Evolutionary conservation across 1,140 invertebrate species (phyloP), one percentile per base, ranked within the genome.

Genomic region (Dolichoris vasculosae): DNA sequence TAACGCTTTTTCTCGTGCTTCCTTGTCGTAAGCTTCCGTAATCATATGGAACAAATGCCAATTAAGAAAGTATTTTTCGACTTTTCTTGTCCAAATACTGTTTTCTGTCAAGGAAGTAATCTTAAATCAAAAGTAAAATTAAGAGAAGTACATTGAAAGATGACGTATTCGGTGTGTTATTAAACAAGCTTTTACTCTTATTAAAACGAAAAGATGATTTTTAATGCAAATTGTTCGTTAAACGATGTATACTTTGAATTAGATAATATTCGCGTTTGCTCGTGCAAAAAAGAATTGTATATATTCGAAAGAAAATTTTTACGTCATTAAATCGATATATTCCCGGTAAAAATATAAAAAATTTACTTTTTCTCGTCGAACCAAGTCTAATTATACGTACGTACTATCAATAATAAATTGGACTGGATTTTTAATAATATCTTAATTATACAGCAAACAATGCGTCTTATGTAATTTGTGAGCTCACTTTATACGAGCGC

Each of bases 81-180:
- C n/a, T 51, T 76, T 76, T 15, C 30, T 76, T 76, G 15, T 51
- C 26, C 40, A 43, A 43, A 73, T 73, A 73, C 38, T 73, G 7
- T 73, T 73, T 43, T 43, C 35, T 73, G 69, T 73, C 69, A 26
- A 73, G 40, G 26, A 73, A 73, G 26, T 38, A 32, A 43, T 73
- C 23, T 43, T 43, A 7, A 32, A 4, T 73, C 26, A 69, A 38
- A 40, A 32, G 13, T 73, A 43, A 69, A 38, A 40, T 69, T 38
- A 8, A 38, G 32, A 20, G 35, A 69, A 23, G 13, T 32, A 73
- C 1, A 35, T 4, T 67, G 3, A 67, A 35, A 32, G 13, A 59
- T n/a, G 26, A 59, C 26, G 51, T 20, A 55, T 17, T 17, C 20
- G 9, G 20, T 26, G 23, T 9, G 23, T 26, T 59, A 59, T 59